Evolutionary conservation across 2,888 invertebrate species (phyloP), one percentile per base, ranked within the genome.

Genomic region (Morpho achilles): DNA sequence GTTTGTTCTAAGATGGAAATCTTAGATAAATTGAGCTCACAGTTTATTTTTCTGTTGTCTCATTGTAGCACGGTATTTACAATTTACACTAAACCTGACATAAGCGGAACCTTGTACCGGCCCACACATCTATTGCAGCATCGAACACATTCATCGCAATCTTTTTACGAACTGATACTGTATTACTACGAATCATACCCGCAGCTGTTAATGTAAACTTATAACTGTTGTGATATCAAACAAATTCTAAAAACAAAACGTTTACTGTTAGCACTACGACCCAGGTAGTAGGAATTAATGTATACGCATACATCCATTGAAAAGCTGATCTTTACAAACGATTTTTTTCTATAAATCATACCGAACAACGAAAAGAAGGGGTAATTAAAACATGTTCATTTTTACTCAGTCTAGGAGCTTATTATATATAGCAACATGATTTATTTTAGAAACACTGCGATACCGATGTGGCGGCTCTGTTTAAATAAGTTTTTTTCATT

Each of bases 131-230:
- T 56, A 60, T 22, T 39, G 54, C 46, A 44, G 58, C 55, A 53
- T 53, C 42, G 44, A 53, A 53, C n/a, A 16, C 41, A 59, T 59
- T 59, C 23, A 60, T 50, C 60, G 53, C 52, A 57, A 59, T 53
- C 53, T 59, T 67, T 61, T 62, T 59, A 49, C 65, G 67, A 70
- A 68, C 56, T 64, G 44, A 58, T 57, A 59, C 64, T 60, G 63
- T 57, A 67, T 65, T 68, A 67, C 68, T 66, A 54, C 63, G 69
- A 71, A 65, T 53, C 62, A 50, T 64, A 59, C 67, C 62, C 64
- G 63, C 65, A 64, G 55, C 55, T 54, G 58, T 62, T 60, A 64
- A 69, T 62, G 59, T 56, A 61, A 66, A 68, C 65, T 67, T 62
- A 62, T 57, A 61, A 60, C 61, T 59, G 58, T 61, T 56, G 58